Conservation (phyloP, 2,888 invertebrate genomes). For the Drosophila rubida region DNA sequence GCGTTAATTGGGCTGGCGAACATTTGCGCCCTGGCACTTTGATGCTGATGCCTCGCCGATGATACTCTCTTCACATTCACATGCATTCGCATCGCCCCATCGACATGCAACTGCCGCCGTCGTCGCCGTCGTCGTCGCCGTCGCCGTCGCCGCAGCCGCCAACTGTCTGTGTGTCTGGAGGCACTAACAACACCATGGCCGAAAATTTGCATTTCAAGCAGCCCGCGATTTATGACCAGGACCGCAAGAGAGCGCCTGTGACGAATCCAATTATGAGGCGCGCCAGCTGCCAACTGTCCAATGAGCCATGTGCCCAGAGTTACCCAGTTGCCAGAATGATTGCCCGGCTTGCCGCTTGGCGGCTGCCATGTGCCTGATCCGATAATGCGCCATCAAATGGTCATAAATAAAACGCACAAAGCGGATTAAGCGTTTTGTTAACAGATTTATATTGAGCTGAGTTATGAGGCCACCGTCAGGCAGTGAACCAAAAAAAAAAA, state of each 20-base stretch:
- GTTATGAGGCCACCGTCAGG: conserved; percentile 61
- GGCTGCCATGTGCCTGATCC: conserved; percentile 73
- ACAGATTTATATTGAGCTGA: conserved; percentile 77
- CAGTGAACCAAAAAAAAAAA: conserved; percentile 4
- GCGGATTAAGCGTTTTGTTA: conserved; percentile 79
- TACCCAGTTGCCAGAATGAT: neutral
- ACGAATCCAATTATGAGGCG: conserved; percentile 81
- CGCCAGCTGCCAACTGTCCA: conserved; percentile 72
- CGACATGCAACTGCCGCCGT: conserved; percentile 22
- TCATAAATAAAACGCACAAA: conserved; percentile 78
- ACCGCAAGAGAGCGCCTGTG: conserved; percentile 61
- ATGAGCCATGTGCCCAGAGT: conserved; percentile 39
- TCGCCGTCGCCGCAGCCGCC: too few species aligned
- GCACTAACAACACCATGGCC: conserved; percentile 24
- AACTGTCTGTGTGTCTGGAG: neutral
- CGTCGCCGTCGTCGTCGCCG: too few species aligned
- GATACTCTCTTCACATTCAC: conserved; percentile 49
- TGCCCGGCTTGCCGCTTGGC: conserved; percentile 19
- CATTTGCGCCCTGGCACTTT: conserved; percentile 73
- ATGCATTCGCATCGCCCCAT: conserved; percentile 5
- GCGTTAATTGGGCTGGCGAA: conserved; percentile 76
- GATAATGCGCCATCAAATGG: conserved; percentile 78
- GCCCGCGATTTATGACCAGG: conserved; percentile 76
- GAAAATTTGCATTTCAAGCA: conserved; percentile 78
- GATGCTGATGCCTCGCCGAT: conserved; percentile 79